Evolutionary conservation across 2,113 vertebrate genomes (phyloP), one percentile per base, ranked within the genome.

Genomic region (Crotalus horridus): DNA sequence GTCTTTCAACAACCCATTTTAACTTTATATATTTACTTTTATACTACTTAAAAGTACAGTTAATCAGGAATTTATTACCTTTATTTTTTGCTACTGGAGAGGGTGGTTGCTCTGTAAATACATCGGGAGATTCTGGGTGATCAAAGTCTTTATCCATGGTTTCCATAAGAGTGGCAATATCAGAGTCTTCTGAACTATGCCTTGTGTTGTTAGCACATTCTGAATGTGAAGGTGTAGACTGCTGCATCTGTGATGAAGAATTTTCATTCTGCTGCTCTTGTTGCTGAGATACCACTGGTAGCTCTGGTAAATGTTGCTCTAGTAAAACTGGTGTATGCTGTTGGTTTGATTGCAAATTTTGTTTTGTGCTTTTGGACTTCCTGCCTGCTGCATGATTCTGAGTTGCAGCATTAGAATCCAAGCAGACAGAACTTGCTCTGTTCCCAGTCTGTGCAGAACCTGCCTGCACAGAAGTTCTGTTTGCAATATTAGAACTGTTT

Each of bases 121-220:
- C 96, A 55, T 98, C 98, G 93, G 97, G 97, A 91, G 97, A 96
- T 91, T 99, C 98, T 8, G 98, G 98, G 92, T 98, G 98, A 92
- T 99, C 98, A 61, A 99, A 98, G 97, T 99, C 99, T 95, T 98
- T 99, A 97, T 99, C 99, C 99, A 99, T 99, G 95, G 98, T 98
- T 96, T 98, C 98, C 96, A 99, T 97, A 89, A 99, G 98, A 95
- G 97, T 98, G n/a, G 97, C 97, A 91, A 98, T 98, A 91, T 99
- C 99, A 0, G 98, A 97, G 74, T 99, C 99, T 61, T 99, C 99
- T 0, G 98, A 97, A 96, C 98, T 98, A 94, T 98, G 97, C 94
- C 98, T 97, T 39, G 96, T 95, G 94, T 96, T 97, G 94, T 94
- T 92, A 95, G 94, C 96, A 91, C 94, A 96, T 5, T 98, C 98